Evolutionary conservation across 2,888 invertebrate genomes (phyloP), one percentile per base, ranked within the genome.

Genomic region (Cactoblastis cactorum): DNA sequence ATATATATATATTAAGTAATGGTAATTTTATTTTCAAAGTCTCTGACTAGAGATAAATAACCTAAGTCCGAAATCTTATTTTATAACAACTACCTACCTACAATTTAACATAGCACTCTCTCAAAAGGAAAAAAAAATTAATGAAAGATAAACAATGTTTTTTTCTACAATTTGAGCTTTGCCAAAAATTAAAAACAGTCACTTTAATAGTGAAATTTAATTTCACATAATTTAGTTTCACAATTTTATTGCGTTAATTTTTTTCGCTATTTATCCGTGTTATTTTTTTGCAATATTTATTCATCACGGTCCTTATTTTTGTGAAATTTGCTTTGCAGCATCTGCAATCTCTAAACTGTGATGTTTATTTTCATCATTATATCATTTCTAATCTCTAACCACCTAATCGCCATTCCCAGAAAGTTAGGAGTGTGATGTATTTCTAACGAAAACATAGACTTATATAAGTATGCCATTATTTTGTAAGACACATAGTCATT

Each of bases 1-100:
- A 78, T 77, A 77, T 78, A 79, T 41, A 35, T 41, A 43, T 78
- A 81, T 77, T 81, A 81, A 83, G 78, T 83, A 84, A 86, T 87
- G 87, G 89, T 87, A 87, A 85, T 84, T 80, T 74, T 65, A 74
- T 76, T 80, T 78, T 82, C 78, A 83, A 80, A 74, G 79, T 89
- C 89, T 83, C 88, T 89, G 89, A 89, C 89, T 89, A 89, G 89
- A 88, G 85, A 87, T 85, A 80, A 74, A 78, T 84, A 84, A 72
- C 65, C 83, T 86, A 86, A 57, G 79, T 81, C 75, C 78, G 78
- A 83, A 80, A 68, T 61, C 71, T 77, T 80, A 80, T 57, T 59
- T 62, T 74, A 74, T 50, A 75, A 77, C 74, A 66, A 74, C 77
- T 83, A 80, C 59, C 77, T 83, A 80, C 59, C 73, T 71, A 74